Evolutionary conservation across 2,888 invertebrate genomes (phyloP).

Genomic region (Villa cingulata): DNA sequence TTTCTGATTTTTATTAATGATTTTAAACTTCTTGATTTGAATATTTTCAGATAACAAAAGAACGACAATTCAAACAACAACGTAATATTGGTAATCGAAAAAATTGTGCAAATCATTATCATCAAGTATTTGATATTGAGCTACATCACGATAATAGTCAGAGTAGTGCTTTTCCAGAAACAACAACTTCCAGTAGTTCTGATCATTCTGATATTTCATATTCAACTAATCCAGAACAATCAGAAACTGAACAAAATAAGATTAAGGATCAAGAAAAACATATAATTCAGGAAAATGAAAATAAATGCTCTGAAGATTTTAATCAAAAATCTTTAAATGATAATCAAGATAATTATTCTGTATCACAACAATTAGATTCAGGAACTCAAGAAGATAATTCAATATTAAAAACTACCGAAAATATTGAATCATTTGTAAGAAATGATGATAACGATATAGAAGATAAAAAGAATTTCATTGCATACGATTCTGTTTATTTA

Average conservation of each 20-base stretch:
- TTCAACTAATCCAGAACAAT: conserved; percentile 27
- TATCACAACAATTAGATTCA: not conserved
- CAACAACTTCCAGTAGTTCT: conserved; percentile 31
- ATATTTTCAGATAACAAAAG: not conserved
- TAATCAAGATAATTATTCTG: not conserved
- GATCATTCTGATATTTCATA: conserved; percentile 29
- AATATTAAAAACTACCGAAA: not conserved
- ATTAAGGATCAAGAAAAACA: conserved; percentile 18
- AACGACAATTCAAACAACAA: not conserved
- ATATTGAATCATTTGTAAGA: not conserved
- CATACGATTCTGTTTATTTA: conserved; percentile 35
- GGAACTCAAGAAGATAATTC: not conserved
- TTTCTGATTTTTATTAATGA: too few species aligned
- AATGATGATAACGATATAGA: not conserved
- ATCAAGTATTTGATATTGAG: conserved; percentile 2
- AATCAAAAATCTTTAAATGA: not conserved
- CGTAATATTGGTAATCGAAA: conserved; percentile 8
- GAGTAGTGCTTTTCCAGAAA: conserved; percentile 32
- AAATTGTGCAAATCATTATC: conserved; percentile 3
- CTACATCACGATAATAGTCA: conserved; percentile 26
- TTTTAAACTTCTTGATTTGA: too few species aligned
- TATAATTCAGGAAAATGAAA: conserved; percentile 14
- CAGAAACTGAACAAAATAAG: conserved; percentile 21
- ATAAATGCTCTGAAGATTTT: conserved; percentile 25
- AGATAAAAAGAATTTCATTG: conserved; percentile 20